A percentile compares a stretch with the other conserved stretches of the same genome.
phyloP scores from a whole-genome alignment of 2,888 invertebrate species.

The Acronicta psi region DNA sequence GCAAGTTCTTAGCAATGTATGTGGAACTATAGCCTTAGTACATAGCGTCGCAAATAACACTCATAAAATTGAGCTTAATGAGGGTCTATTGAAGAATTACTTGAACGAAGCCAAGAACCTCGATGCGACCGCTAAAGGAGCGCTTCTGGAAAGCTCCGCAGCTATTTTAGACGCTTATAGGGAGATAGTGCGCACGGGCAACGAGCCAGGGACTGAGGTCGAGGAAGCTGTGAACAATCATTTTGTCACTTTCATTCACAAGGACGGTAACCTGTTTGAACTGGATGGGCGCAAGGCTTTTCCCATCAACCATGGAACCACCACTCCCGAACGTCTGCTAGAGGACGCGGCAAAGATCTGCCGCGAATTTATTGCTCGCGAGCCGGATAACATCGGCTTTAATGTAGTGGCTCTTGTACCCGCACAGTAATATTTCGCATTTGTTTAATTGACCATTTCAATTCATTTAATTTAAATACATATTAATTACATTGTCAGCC shows the following conservation, averaged over 20 bases:
- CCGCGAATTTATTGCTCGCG: conserved; percentile 94
- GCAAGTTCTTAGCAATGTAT: conserved; percentile 97
- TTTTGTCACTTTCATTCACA: conserved; percentile 96
- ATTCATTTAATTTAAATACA: conserved; percentile 49
- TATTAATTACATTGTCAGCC: conserved; percentile 47
- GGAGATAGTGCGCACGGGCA: conserved; percentile 93
- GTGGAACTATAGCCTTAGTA: conserved; percentile 98
- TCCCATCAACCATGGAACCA: conserved; percentile 95
- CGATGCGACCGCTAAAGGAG: conserved; percentile 93
- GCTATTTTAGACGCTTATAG: conserved; percentile 94
- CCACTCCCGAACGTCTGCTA: conserved; percentile 92
- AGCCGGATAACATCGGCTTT: conserved; percentile 96
- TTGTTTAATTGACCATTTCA: conserved; percentile 40
- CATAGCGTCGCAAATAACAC: conserved; percentile 97
- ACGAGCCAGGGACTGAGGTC: conserved; percentile 91
- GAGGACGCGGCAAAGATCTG: conserved; percentile 95
- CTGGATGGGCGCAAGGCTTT: conserved; percentile 91
- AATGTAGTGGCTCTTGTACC: conserved; percentile 95
- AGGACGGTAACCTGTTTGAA: conserved; percentile 94
- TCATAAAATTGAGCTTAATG: conserved; percentile 90
- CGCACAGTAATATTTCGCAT: conserved; percentile 64
- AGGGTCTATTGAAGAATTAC: conserved; percentile 93
- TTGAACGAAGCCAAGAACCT: conserved; percentile 91
- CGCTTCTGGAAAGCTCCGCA: conserved; percentile 91
- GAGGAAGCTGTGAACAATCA: conserved; percentile 94